Percentiles rank a stretch among this genome's conserved stretches.
Evolutionary conservation across 1,140 invertebrate genomes (phyloP).

Genomic region (Akabosia matsudoensis): DNA sequence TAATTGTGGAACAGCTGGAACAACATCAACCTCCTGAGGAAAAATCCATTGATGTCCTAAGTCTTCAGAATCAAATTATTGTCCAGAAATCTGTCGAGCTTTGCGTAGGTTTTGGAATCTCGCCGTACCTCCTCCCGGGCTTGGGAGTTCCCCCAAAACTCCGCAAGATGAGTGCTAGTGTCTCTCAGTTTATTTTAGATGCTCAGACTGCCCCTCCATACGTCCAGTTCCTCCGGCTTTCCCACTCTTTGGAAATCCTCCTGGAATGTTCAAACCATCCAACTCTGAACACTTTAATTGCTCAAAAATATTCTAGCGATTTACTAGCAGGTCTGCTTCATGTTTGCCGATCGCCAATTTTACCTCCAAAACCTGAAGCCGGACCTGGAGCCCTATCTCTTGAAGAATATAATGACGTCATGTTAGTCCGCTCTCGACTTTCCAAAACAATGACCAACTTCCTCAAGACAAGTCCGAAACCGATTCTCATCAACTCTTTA

Average conservation of each 20-base stretch:
- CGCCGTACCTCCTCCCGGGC: constrained; percentile 62
- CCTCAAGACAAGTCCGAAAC: constrained; percentile 17
- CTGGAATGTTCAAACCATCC: constrained; percentile 16
- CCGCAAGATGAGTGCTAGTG: constrained; percentile 32
- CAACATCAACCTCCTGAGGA: constrained; percentile 27
- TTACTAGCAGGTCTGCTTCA: constrained; percentile 67
- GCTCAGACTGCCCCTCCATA: not conserved
- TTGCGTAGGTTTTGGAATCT: constrained; percentile 62
- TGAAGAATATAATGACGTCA: constrained; percentile 22
- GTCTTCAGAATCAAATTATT: constrained; percentile 51
- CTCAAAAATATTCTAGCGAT: constrained; percentile 51
- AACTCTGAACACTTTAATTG: constrained; percentile 30
- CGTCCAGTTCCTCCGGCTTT: constrained; percentile 32
- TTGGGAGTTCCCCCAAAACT: constrained; percentile 58
- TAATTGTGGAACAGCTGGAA: constrained; percentile 26
- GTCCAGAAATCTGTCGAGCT: constrained; percentile 57
- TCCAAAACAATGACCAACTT: not conserved
- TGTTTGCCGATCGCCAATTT: constrained; percentile 63
- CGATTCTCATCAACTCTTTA: constrained; percentile 21
- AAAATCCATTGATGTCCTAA: constrained; percentile 48
- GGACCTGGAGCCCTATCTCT: not conserved
- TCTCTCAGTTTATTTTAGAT: not conserved
- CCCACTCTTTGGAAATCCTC: constrained; percentile 32
- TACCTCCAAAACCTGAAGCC: constrained; percentile 54
- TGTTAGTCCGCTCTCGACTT: constrained; percentile 17